Conservation (phyloP, 2,888 invertebrate genomes). For the Amphiduros pacificus region DNA sequence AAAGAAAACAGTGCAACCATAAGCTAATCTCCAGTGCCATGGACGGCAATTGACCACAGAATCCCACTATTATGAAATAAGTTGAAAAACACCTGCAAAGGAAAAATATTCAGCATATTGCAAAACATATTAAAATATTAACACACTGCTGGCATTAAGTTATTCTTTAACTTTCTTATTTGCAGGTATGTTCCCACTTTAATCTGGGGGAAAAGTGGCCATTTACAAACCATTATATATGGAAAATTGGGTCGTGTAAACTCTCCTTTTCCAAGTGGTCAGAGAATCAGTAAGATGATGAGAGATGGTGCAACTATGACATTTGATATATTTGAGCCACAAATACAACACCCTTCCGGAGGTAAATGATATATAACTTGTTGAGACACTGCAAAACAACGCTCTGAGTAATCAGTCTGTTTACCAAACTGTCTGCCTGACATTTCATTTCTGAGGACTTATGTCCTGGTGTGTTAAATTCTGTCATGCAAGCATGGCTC, state of each 20-base stretch:
- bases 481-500: too few species aligned
- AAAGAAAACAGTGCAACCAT: too few species aligned
- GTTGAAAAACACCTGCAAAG: too few species aligned
- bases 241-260: constrained; percentile 74
- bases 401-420: neutral
- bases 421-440: neutral
- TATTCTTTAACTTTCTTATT: too few species aligned
- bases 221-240: constrained; percentile 90
- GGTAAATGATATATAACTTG: too few species aligned
- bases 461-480: neutral
- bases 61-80: too few species aligned
- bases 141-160: too few species aligned
- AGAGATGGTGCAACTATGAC: constrained; percentile 86
- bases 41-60: too few species aligned
- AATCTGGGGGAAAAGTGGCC: constrained; percentile 94
- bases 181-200: constrained; percentile 87
- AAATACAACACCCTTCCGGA: constrained; percentile 68
- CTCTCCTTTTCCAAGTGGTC: constrained; percentile 86
- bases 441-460: neutral
- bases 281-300: constrained; percentile 71
- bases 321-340: constrained; percentile 87
- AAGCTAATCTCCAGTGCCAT: too few species aligned
- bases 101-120: too few species aligned
- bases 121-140: too few species aligned
- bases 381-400: neutral